Conservation (phyloP, 2,113 vertebrate species). For the Suricata suricatta region DNA sequence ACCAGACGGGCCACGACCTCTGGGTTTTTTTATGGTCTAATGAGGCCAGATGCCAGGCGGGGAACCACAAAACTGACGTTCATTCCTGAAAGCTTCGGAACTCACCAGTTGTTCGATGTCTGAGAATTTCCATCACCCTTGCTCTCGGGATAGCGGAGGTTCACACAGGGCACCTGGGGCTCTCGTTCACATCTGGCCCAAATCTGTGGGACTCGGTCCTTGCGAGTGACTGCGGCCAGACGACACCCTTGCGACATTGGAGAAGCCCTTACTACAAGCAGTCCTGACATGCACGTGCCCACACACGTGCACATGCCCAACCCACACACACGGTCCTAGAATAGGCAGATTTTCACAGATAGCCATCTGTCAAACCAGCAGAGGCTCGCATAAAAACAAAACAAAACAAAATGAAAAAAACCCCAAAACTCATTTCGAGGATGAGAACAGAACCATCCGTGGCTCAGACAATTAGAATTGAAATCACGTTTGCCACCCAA, state of each 20-base stretch:
- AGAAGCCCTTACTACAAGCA: background rate
- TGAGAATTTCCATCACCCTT: background rate
- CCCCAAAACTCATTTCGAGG: background rate
- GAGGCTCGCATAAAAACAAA: background rate
- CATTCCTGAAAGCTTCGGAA: background rate
- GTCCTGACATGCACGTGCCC: background rate
- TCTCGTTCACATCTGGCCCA: background rate
- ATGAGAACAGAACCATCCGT: background rate
- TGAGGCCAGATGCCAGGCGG: constrained; percentile 19
- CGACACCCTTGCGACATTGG: background rate
- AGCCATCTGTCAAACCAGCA: background rate
- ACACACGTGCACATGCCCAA: too few species aligned
- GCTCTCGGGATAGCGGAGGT: background rate
- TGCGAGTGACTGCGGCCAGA: background rate
- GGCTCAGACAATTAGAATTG: constrained; percentile 4
- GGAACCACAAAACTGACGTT: background rate
- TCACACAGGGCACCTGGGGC: background rate
- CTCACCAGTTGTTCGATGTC: background rate
- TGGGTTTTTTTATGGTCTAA: background rate
- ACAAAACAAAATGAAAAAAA: background rate
- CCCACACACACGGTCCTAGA: background rate
- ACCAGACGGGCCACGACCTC: background rate
- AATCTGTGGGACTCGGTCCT: background rate
- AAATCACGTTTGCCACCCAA: constrained; percentile 56
- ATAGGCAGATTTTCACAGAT: background rate